These are phyloP conservation scores for Cyaniris semiargus DNA, from an alignment of 2,888 invertebrate genomes.

Conservation along the genomic window DNA sequence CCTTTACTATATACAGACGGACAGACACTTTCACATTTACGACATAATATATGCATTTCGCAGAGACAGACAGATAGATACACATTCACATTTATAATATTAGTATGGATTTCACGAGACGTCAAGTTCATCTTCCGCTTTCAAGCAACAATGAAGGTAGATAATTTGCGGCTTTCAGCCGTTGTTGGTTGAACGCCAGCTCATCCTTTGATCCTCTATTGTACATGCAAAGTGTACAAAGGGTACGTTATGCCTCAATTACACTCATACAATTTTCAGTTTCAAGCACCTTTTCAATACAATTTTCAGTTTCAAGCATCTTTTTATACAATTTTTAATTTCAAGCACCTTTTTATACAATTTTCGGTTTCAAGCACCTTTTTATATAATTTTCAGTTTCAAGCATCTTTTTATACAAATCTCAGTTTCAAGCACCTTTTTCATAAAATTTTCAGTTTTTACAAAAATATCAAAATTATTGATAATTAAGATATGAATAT, in stretches of 20 bases:
- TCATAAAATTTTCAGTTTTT: no score
- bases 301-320: background rate
- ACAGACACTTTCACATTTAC: no score
- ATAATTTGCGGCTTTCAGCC: background rate
- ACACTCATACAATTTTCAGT: background rate
- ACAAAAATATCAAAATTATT: no score
- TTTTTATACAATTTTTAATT: no score
- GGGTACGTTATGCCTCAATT: background rate
- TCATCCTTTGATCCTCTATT: conserved; percentile 4
- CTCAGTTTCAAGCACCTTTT: no score
- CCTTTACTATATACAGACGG: no score
- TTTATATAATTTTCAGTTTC: background rate
- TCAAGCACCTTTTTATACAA: no score
- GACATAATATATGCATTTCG: no score
- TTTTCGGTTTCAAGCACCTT: background rate
- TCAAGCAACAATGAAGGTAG: background rate
- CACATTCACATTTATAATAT: background rate
- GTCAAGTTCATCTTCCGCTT: background rate
- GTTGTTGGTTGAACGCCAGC: background rate
- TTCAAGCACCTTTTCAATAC: background rate
- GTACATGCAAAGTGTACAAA: conserved; percentile 15
- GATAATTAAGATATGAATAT: no score
- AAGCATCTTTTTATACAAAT: no score
- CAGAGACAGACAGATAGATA: background rate
- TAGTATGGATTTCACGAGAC: background rate